Evolutionary conservation across 2,113 vertebrate genomes (phyloP), one percentile per base, ranked within the genome.

Genomic region (Hypocryptadius cinnamomeus): DNA sequence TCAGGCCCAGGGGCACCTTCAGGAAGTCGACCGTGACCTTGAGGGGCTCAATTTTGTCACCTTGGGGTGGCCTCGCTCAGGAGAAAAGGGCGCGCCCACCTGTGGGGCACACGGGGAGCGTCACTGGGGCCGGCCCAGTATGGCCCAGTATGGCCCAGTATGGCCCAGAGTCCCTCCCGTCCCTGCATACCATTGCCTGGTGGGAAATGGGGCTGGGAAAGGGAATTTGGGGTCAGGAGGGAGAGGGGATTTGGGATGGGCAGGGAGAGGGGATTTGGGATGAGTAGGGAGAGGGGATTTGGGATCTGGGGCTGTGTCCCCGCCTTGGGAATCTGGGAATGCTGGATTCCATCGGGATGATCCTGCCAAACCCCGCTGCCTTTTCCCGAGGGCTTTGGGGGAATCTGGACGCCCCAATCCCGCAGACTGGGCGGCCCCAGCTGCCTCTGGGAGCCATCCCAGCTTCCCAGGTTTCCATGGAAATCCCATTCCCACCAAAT

Each of bases 11-110:
- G 44, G 99, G 99, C 98, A 98, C 98, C 97, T 98, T 98, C 97
- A 99, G 97, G 95, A 99, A 98, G 92, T 99, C 99, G 94, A 99
- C 99, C 14, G 98, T 99, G 92, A 98, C 99, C 99, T 98, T 98
- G 98, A 99, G 98, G 98, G 99, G 98, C 98, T 99, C 99, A 99
- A 99, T 99, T 97, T 99, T 99, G 99, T 42, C 76, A 44, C 76
- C 60, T 64, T 21, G 96, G 96, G 57, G 30, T 57, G 95, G 97
- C 91, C 96, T 95, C 53, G 20, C 87, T 97, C 96, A 91, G 91
- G 98, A 97, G 98, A 98, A 98, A 97, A 92, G 10, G 63, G 96
- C 85, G 82, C 78, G 81, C 82, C 94, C 73, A 61, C 97, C 97
- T 97, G 95, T 5, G 11, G 71, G 27, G 53, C 2, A 12, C 7